Evolutionary conservation across 2,888 invertebrate species (phyloP).

Genomic region (Taenaris catops): DNA sequence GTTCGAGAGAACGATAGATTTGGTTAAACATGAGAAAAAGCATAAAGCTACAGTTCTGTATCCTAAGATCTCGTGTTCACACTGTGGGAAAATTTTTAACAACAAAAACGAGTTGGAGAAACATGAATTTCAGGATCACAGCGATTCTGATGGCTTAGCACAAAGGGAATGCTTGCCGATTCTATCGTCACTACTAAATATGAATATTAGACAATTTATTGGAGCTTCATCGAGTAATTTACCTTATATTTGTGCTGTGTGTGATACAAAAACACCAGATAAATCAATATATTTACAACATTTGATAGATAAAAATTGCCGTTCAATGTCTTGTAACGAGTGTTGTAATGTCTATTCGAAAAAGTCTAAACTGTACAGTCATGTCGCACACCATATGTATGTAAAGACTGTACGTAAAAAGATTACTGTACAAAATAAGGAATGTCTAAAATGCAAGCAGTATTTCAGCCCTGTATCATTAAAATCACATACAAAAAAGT

Average conservation of each 20-base stretch:
- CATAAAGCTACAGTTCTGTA: conserved; percentile 30
- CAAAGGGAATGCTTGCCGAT: conserved; percentile 33
- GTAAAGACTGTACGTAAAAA: neutral
- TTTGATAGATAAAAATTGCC: conserved; percentile 33
- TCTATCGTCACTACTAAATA: conserved; percentile 43
- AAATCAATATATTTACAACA: conserved; percentile 38
- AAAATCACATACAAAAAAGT: conserved; percentile 32
- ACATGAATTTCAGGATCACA: conserved; percentile 35
- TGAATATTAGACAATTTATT: conserved; percentile 37
- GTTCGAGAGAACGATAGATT: conserved; percentile 29
- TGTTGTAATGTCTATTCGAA: conserved; percentile 38
- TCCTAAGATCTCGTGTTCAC: conserved; percentile 37
- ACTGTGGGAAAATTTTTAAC: conserved; percentile 36
- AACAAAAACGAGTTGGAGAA: conserved; percentile 30
- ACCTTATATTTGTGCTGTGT: conserved; percentile 33
- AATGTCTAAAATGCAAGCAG: conserved; percentile 29
- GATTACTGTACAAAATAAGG: conserved; percentile 28
- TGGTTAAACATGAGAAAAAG: conserved; percentile 37
- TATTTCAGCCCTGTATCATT: conserved; percentile 20
- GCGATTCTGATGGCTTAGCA: conserved; percentile 37
- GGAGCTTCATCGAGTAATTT: conserved; percentile 24
- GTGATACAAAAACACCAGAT: conserved; percentile 28
- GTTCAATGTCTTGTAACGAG: conserved; percentile 32
- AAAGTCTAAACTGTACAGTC: conserved; percentile 30
- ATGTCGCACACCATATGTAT: conserved; percentile 18